Percentiles rank a stretch among this genome's conserved stretches.
Conservation (phyloP, 2,888 invertebrate species). For the Lasioglossum morio region DNA sequence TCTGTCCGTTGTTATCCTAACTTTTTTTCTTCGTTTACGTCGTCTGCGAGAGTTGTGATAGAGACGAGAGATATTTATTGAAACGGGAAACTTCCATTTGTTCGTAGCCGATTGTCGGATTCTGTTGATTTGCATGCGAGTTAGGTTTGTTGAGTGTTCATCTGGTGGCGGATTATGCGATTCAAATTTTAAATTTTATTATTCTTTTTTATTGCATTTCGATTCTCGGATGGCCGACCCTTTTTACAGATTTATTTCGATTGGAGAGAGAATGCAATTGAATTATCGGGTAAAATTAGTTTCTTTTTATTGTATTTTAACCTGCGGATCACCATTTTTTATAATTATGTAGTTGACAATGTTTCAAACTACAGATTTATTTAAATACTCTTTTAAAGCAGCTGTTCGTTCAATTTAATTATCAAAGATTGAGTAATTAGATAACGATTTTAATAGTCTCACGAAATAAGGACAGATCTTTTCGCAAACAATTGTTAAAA, state of each 20-base stretch:
- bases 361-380: neutral
- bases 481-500: neutral
- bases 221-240: neutral
- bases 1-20: constrained; percentile 29
- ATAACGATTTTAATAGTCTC: no score
- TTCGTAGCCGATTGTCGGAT: constrained; percentile 32
- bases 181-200: neutral
- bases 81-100: constrained; percentile 19
- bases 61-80: constrained; percentile 8
- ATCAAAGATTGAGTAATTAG: neutral
- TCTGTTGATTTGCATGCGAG: constrained; percentile 17
- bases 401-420: neutral
- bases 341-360: neutral
- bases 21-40: constrained; percentile 38
- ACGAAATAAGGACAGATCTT: neutral
- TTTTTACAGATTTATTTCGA: no score
- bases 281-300: no score
- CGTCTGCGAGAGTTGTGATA: constrained; percentile 39
- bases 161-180: neutral
- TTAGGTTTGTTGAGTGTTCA: constrained; percentile 14
- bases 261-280: no score
- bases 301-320: no score
- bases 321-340: no score
- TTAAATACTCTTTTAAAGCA: neutral
- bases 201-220: neutral